Conservation (phyloP, 2,113 vertebrate genomes). For the Danionella cerebrum region DNA sequence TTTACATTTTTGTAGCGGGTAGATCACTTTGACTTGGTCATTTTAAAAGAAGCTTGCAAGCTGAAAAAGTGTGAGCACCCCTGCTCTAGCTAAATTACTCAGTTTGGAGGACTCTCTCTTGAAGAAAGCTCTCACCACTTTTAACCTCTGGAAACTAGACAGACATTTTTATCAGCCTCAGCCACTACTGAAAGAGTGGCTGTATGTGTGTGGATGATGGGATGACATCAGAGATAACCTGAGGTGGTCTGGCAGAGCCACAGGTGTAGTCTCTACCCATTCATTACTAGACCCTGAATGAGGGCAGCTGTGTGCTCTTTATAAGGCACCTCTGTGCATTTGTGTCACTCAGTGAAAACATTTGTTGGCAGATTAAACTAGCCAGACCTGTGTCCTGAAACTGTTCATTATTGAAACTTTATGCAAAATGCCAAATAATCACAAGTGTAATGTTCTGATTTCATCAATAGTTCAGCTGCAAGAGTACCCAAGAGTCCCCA, state of each 20-base stretch:
- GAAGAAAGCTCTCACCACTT: not conserved
- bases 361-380: not conserved
- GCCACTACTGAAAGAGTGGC: conserved; percentile 1
- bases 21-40: too few relatives aligned
- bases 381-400: not conserved
- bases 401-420: not conserved
- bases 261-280: conserved; percentile 47
- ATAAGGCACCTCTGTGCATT: not conserved
- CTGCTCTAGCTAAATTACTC: too few relatives aligned
- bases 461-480: too few relatives aligned
- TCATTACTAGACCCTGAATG: conserved; percentile 27
- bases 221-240: conserved; percentile 45
- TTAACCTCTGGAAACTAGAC: not conserved
- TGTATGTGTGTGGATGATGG: conserved; percentile 12
- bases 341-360: not conserved
- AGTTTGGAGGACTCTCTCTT: not conserved
- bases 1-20: too few relatives aligned
- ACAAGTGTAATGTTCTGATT: too few relatives aligned
- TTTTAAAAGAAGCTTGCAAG: too few relatives aligned
- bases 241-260: conserved; percentile 26
- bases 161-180: not conserved
- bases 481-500: too few relatives aligned
- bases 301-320: not conserved
- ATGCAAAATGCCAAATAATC: not conserved
- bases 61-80: too few relatives aligned